Percentiles rank a stretch among this genome's conserved stretches.
phyloP scores from a whole-genome alignment of 2,797 vertebrate species.

The Xyrichtys novacula region DNA sequence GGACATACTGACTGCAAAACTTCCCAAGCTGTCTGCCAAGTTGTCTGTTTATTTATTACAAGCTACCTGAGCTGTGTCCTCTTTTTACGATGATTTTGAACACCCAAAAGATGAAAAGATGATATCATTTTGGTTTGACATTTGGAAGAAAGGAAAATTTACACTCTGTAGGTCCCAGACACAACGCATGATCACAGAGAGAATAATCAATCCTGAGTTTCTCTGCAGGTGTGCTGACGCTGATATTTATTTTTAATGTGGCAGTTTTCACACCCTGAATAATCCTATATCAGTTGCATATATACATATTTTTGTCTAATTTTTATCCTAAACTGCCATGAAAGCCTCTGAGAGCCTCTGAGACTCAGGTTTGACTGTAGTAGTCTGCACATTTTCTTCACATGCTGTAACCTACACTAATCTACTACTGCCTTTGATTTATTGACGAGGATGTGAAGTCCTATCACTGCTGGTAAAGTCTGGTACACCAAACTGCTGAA shows the following conservation, averaged over 20 bases:
- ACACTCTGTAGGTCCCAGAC: no score
- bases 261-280: background rate
- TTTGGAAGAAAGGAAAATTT: background rate
- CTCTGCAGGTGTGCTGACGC: background rate
- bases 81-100: background rate
- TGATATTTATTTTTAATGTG: background rate
- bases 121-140: background rate
- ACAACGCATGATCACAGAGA: no score
- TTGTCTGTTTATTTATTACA: background rate
- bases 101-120: background rate
- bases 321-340: background rate
- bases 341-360: background rate
- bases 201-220: no score
- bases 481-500: background rate
- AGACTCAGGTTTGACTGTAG: background rate
- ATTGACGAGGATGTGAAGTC: background rate
- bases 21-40: conserved; percentile 27
- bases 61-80: conserved; percentile 3
- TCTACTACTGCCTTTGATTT: conserved; percentile 20
- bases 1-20: conserved; percentile 28
- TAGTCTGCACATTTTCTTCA: background rate
- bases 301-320: background rate
- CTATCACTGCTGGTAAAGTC: conserved; percentile 3
- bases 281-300: background rate
- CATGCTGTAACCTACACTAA: background rate